Percentiles rank a stretch among this genome's conserved stretches.
Conservation (phyloP, 2,797 vertebrate genomes). For the Amblyopsis hoosieri region DNA sequence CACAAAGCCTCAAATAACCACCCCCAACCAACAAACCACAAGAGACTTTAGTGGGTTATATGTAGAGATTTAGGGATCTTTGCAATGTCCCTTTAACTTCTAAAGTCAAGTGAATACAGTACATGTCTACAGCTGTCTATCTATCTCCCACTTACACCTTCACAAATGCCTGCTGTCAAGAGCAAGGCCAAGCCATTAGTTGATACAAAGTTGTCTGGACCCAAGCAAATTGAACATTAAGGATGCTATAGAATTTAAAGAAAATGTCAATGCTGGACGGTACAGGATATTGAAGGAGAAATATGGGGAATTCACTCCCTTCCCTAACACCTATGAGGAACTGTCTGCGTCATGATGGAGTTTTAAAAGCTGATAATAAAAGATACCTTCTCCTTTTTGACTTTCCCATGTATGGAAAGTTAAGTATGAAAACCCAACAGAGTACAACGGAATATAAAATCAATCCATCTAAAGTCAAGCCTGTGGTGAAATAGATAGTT, state of each 20-base stretch:
- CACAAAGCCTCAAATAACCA: neutral
- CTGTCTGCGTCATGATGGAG: neutral
- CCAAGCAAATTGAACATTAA: neutral
- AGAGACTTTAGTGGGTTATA: too few species aligned
- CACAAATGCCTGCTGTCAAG: neutral
- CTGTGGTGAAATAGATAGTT: constrained; percentile 5
- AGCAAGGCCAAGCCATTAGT: neutral
- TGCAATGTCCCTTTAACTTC: too few species aligned
- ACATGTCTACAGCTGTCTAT: neutral
- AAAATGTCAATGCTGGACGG: neutral
- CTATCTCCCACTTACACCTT: neutral
- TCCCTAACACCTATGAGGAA: neutral
- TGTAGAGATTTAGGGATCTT: too few species aligned
- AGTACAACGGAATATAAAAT: neutral
- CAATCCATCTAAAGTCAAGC: constrained; percentile 19
- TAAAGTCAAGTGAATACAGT: neutral
- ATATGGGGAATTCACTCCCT: neutral
- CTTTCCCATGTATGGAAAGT: constrained; percentile 17
- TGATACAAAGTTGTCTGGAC: neutral
- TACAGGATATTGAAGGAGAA: neutral
- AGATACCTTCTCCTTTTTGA: constrained; percentile 15
- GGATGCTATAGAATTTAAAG: neutral
- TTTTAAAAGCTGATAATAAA: neutral
- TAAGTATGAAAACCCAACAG: neutral
- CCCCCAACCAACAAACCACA: too few species aligned